Base-by-base conservation (phyloP, 2,888 invertebrate species). In the Cheilosia soror region DNA sequence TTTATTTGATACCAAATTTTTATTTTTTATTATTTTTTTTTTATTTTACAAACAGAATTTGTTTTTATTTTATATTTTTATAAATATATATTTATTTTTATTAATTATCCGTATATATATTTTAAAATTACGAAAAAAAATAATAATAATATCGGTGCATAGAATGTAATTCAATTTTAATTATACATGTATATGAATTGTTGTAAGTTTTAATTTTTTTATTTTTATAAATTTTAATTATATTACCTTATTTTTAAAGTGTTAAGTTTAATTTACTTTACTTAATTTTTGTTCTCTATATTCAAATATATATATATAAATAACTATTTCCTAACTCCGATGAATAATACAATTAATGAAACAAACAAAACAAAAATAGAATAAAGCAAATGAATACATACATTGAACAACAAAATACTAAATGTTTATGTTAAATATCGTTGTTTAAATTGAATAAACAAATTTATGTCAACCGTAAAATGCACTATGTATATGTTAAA, bases 1-100 rank as follows among this genome's bases (percentile, higher is more conserved):
- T 68, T 80, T 84, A 80, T 84, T 84, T 84, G 69, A 84, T 84
- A 84, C 84, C 84, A 84, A 84, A 84, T 84, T 84, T 65, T 72
- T 65, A 72, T 63, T 69, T 62, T 13, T 49, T 13, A 5, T n/a
- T 44, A 37, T 15, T 15, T 47, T 7, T 47, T 80, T 20, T 82
- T 72, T 72, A 77, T 57, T 77, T 77, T 75, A 75, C 44, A 69
- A 76, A 75, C 6, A 57, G 60, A 83, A 72, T 31, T 37, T 20
- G 42, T 27, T 62, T 69, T 63, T 62, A 63, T 66, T 77, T 57
- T 82, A 60, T 49, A 68, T 44, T 40, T 33, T 65, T 9, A 53
- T 33, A 5, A 53, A 6, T 51, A 42, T 53, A 68, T 68, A 40
- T 58, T 47, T 47, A 55, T 53, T 31, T 55, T 31, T 25, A 71